Percentiles rank a stretch among this genome's conserved stretches.
These are phyloP conservation scores for Albula glossodonta DNA, from an alignment of 2,113 vertebrate species.

Conservation along the genomic window DNA sequence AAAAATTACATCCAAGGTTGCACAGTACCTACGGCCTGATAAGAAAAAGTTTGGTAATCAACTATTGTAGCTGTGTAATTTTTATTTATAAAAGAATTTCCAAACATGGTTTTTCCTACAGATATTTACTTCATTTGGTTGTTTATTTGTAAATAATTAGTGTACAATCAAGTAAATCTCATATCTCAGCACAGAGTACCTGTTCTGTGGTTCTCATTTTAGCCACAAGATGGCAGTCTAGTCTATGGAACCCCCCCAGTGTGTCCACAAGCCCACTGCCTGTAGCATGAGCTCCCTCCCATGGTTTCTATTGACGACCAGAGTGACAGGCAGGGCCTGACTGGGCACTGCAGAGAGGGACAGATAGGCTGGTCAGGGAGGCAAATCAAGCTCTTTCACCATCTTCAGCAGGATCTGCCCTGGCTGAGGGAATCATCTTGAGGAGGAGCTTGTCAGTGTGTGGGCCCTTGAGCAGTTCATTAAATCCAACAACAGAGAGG, in stretches of 20 bases:
- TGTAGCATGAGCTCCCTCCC: too few relatives aligned
- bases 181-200: background rate
- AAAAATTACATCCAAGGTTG: too few relatives aligned
- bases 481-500: background rate
- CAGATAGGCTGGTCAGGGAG: background rate
- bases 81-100: too few relatives aligned
- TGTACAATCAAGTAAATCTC: too few relatives aligned
- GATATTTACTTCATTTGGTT: too few relatives aligned
- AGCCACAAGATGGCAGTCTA: conserved; percentile 25
- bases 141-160: too few relatives aligned
- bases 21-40: too few relatives aligned
- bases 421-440: conserved; percentile 13
- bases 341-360: background rate
- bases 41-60: too few relatives aligned
- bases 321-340: background rate
- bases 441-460: background rate
- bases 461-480: background rate
- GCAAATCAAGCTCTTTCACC: background rate
- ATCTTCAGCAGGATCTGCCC: background rate
- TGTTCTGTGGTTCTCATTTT: background rate
- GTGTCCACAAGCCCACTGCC: background rate
- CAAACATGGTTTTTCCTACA: too few relatives aligned
- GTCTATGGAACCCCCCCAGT: background rate
- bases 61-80: too few relatives aligned
- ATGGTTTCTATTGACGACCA: background rate